A percentile compares a stretch with the other conserved stretches of the same genome.
These are phyloP conservation scores for Knipowitschia caucasica DNA, from an alignment of 2,797 vertebrate species.

Conservation along the genomic window DNA sequence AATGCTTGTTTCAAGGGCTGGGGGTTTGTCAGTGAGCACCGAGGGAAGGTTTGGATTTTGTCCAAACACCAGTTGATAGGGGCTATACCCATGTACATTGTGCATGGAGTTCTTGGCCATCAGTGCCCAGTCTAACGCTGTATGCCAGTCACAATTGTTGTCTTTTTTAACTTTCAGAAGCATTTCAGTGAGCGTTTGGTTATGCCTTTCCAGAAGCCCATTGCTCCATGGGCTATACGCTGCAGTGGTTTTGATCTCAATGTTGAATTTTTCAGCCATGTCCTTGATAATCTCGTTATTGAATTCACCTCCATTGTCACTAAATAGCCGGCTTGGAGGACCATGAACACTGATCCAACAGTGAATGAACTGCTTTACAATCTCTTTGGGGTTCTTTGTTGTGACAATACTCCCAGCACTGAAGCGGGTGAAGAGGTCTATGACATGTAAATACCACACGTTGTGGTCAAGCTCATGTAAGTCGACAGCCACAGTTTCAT, in stretches of 20 bases:
- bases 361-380: slow-evolving; percentile 27
- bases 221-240: no score
- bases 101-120: slow-evolving; percentile 2
- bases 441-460: slow-evolving; percentile 30
- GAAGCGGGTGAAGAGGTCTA: slow-evolving; percentile 31
- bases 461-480: slow-evolving; percentile 20
- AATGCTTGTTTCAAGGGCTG: no score
- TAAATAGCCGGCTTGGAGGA: slow-evolving; percentile 21
- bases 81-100: neutral
- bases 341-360: slow-evolving; percentile 32
- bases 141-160: neutral
- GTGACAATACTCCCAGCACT: slow-evolving; percentile 24
- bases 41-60: neutral
- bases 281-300: slow-evolving; percentile 34
- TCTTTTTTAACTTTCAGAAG: no score
- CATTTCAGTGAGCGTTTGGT: no score
- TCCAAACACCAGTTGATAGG: neutral
- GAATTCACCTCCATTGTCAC: slow-evolving; percentile 32
- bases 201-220: no score
- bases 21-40: neutral
- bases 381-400: slow-evolving; percentile 20
- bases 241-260: slow-evolving; percentile 30
- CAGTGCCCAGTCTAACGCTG: neutral
- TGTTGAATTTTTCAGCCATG: no score
- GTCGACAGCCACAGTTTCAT: no score